A percentile compares a stretch with the other conserved stretches of the same genome.
Evolutionary conservation across 2,113 vertebrate species (phyloP).

Genomic region (Eulacestoma nigropectus): DNA sequence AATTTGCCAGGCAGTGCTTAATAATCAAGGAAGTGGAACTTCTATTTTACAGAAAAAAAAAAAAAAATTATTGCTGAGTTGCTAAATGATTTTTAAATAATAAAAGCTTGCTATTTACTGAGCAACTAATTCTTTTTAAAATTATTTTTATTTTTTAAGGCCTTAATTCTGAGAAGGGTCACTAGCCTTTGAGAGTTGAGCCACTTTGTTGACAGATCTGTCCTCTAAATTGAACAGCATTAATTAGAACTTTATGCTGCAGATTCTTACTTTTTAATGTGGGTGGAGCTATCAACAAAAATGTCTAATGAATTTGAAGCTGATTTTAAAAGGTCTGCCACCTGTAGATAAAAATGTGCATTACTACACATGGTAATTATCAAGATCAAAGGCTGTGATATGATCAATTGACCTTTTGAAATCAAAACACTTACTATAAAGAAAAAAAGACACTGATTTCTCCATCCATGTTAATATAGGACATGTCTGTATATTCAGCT

Average conservation of each 20-base stretch:
- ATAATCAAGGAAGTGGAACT: conserved; percentile 54
- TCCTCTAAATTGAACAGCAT: conserved; percentile 53
- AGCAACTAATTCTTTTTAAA: background rate
- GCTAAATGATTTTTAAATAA: conserved; percentile 55
- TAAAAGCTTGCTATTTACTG: conserved; percentile 42
- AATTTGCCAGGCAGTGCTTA: conserved; percentile 28
- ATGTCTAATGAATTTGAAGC: conserved; percentile 57
- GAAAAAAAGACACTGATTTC: background rate
- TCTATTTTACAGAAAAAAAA: conserved; percentile 27
- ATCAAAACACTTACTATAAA: conserved; percentile 47
- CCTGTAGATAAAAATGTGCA: conserved; percentile 70
- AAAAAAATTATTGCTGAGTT: conserved; percentile 40
- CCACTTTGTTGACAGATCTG: conserved; percentile 62
- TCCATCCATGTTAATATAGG: background rate
- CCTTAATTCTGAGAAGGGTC: conserved; percentile 60
- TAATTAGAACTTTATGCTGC: conserved; percentile 61
- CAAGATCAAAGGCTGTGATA: conserved; percentile 22
- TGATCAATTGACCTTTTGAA: conserved; percentile 61
- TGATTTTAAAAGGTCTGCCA: conserved; percentile 68
- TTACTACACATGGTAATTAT: conserved; percentile 63
- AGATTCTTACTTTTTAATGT: conserved; percentile 50
- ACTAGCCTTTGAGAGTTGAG: conserved; percentile 59
- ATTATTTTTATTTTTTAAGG: background rate
- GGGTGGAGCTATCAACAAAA: conserved; percentile 35
- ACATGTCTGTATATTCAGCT: background rate